Evolutionary conservation across 92 coral and sea anemone genomes (phyloP).

Genomic region (Epizoanthus ramosus): DNA sequence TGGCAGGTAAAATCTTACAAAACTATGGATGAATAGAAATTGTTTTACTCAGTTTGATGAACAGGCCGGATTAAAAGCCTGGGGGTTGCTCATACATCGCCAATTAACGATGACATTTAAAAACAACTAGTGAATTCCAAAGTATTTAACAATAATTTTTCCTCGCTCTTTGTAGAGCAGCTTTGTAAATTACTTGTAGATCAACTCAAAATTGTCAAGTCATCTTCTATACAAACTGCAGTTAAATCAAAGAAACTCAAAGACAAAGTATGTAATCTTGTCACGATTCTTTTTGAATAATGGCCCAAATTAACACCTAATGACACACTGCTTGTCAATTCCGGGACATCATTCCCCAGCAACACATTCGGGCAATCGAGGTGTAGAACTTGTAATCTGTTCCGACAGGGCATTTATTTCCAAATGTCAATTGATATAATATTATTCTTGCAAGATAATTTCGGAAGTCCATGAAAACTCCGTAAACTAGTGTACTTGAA

Average conservation of each 20-base stretch:
- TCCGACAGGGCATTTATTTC: conserved; percentile 10
- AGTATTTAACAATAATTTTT: neutral
- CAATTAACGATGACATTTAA: neutral
- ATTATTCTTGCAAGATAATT: neutral
- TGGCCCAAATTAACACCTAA: neutral
- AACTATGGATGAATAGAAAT: neutral
- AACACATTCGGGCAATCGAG: neutral
- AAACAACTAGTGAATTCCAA: neutral
- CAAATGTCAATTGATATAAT: neutral
- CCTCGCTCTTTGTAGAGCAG: no score
- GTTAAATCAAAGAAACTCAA: no score
- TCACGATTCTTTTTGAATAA: no score
- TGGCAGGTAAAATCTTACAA: neutral
- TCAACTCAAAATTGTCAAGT: no score
- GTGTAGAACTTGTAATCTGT: conserved; percentile 16
- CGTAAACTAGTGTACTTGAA: neutral
- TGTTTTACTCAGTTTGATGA: no score
- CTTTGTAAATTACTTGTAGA: no score
- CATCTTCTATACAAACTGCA: no score
- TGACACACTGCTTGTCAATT: neutral
- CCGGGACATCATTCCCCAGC: neutral
- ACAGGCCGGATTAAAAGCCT: conserved; percentile 16
- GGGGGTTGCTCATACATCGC: neutral
- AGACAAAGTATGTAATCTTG: no score
- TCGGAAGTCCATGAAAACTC: neutral